Evolutionary conservation across 2,797 vertebrate genomes (phyloP), one percentile per base, ranked within the genome.

Genomic region (Hozukius guyotensis): DNA sequence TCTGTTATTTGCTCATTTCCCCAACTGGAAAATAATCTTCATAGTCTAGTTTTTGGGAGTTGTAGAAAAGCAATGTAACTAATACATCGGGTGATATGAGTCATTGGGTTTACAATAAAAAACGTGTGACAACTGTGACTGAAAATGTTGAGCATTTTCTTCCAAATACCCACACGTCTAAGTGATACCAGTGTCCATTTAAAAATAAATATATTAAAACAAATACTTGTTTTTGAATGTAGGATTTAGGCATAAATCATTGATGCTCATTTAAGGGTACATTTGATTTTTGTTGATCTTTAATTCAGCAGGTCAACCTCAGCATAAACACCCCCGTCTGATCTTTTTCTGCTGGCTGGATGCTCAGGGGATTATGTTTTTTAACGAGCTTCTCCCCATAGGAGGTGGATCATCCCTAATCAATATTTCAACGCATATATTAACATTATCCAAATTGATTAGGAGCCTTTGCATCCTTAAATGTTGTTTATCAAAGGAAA

Each of bases 361-460:
- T 83, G 86, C 92, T 92, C 87, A 38, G 89, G 81, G 93, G 94
- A 93, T 94, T 93, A 91, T 87, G 89, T 88, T 87, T 93, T 93
- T 90, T 94, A 94, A 94, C 88, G 94, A 93, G 92, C 91, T 83
- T 74, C 88, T 88, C 90, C 63, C 91, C 81, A 81, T 73, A 89
- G 91, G 94, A 82, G 93, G 91, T 77, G 87, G 90, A 94, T 95
- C 93, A 95, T 92, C 86, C 90, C 90, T 89, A 80, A 94, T 95
- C 81, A 96, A 96, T 96, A 95, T 95, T 96, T 95, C 90, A 96
- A 82, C 59, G 94, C 89, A 95, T 96, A 93, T 92, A 96, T 96
- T 96, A 96, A 95, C 95, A 96, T 96, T 96, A 94, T 92, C 93
- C 88, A 90, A 93, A 93, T 87, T 91, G 91, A 93, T 91, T 84